Evolutionary conservation across 1,140 invertebrate species (phyloP), one percentile per base, ranked within the genome.

Genomic region (Ceratina australensis): DNA sequence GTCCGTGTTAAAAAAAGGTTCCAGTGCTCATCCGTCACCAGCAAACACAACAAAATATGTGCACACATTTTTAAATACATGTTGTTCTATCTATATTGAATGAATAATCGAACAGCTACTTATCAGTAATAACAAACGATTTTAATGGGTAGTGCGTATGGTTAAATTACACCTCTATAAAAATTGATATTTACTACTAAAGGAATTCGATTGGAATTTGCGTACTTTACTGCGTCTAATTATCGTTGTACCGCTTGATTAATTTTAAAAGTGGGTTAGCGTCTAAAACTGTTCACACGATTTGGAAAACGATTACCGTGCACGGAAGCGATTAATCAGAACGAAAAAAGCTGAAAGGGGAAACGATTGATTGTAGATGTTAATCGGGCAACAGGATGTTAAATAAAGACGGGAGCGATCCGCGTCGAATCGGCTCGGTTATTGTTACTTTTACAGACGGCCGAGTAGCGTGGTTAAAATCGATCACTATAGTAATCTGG

Each of bases 361-460:
- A 47, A 63, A 66, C 42, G 16, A 42, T 63, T 13, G 60, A 60
- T 69, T 33, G 22, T 5, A 42, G 15, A 49, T 49, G 64, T 84
- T 83, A 76, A 82, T 69, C n/a, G 33, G 33, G 50, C 54, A 72
- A 49, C 20, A 56, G 56, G 54, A 68, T 68, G 68, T 85, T 83
- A 86, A 67, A 57, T 59, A 66, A 83, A 59, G 2, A 4, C 5
- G 24, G 28, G 4, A 18, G 52, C 50, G 47, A 42, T 64, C 20
- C 50, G 56, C 64, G 56, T 66, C 12, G 59, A 42, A 65, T 54
- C 18, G 1, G 24, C 73, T 71, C 1, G 2, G 76, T 79, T 85
- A 85, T 80, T 85, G 73, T 75, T 85, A 73, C 57, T 61, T 74
- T 72, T 69, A 74, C 80, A 59, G 72, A 73, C 42, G 22, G 33